These are phyloP conservation scores for Heliconius charithonia DNA, from an alignment of 2,888 invertebrate species.

Conservation along the genomic window DNA sequence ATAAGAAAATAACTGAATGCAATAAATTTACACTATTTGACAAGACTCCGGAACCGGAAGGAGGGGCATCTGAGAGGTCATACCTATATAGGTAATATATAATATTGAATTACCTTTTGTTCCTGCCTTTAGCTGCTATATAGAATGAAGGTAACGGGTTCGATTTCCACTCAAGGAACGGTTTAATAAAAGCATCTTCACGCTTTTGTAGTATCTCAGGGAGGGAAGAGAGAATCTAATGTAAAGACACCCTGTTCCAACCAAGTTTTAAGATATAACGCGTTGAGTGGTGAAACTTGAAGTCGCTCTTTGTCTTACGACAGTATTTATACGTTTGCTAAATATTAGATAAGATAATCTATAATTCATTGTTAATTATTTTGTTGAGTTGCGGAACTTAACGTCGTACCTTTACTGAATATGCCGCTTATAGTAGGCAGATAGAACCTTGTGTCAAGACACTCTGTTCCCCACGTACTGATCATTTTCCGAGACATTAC, in stretches of 20 bases:
- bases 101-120: slow-evolving; percentile 3
- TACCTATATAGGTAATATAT: neutral
- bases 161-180: neutral
- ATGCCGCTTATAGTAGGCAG: no score
- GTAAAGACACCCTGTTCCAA: neutral
- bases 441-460: no score
- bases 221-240: neutral
- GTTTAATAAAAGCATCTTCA: neutral
- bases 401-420: no score
- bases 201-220: neutral
- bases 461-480: no score
- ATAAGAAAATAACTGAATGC: slow-evolving; percentile 34
- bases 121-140: neutral
- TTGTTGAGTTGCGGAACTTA: no score
- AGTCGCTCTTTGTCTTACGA: no score
- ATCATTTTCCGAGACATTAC: no score
- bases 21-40: slow-evolving; percentile 45
- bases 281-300: no score
- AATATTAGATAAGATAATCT: neutral
- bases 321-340: neutral
- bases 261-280: no score
- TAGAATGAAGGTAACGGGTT: neutral
- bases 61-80: neutral
- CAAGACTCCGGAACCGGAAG: slow-evolving; percentile 34
- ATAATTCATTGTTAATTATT: no score